These are phyloP conservation scores for Schizopygopsis pylzovi DNA, from an alignment of 2,797 vertebrate genomes.

Conservation along the genomic window DNA sequence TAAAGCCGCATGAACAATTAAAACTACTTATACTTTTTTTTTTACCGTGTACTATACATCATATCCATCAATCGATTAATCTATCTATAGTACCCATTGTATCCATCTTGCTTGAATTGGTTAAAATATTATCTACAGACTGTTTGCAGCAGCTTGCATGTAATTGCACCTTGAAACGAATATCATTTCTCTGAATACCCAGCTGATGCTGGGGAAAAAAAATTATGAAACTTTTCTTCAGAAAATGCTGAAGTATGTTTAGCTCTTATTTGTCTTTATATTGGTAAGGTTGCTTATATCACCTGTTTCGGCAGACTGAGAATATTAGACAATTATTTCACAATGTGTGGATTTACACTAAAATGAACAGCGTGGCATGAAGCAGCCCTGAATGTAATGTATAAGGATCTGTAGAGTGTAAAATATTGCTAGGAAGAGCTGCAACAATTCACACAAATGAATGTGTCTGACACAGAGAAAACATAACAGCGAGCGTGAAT, in stretches of 20 bases:
- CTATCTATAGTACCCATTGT: too few relatives aligned
- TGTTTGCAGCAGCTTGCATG: background rate
- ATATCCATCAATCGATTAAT: too few relatives aligned
- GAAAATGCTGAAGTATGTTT: background rate
- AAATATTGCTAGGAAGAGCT: conserved; percentile 8
- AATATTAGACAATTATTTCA: background rate
- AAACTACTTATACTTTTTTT: too few relatives aligned
- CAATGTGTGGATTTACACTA: conserved; percentile 1
- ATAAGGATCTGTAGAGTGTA: conserved; percentile 2
- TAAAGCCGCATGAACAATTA: too few relatives aligned
- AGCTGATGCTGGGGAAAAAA: background rate
- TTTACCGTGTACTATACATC: too few relatives aligned
- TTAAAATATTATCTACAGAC: background rate
- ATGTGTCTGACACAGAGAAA: background rate
- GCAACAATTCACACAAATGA: background rate
- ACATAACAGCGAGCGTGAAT: background rate
- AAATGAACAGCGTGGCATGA: conserved; percentile 4
- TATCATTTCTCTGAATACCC: background rate
- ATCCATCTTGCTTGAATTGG: background rate
- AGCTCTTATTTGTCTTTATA: conserved; percentile 3
- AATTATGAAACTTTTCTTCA: conserved; percentile 9
- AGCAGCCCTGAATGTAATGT: background rate
- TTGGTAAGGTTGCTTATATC: background rate
- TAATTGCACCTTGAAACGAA: background rate
- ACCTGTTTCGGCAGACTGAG: background rate